These are phyloP conservation scores for Lepeophtheirus nordmannii DNA, from an alignment of 2,888 invertebrate species.

Conservation along the genomic window DNA sequence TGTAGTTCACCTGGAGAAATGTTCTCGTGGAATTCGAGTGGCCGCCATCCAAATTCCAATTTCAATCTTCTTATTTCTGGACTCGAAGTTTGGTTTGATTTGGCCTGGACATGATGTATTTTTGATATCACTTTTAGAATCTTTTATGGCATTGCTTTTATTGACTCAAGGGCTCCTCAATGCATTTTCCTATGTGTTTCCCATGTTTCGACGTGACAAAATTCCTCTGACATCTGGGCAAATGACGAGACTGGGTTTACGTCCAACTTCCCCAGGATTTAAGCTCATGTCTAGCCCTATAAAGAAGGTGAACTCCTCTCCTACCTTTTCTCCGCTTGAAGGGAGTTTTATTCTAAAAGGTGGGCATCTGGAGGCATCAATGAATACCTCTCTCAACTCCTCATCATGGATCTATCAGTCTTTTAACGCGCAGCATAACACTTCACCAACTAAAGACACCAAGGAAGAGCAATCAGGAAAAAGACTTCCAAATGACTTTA, in stretches of 20 bases:
- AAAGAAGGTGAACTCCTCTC: not conserved
- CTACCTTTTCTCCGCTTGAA: not conserved
- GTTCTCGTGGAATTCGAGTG: not conserved
- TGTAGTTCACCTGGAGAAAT: not conserved
- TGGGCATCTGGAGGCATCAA: not conserved
- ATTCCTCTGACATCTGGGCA: not conserved
- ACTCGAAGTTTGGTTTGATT: not conserved
- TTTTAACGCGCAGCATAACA: not conserved
- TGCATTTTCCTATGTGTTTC: not conserved
- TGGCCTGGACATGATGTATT: not conserved
- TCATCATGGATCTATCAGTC: constrained; percentile 18
- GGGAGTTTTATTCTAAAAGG: constrained; percentile 12
- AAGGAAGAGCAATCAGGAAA: not conserved
- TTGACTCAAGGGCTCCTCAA: not conserved
- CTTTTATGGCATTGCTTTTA: not conserved
- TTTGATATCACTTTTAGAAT: not conserved
- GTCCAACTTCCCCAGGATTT: not conserved
- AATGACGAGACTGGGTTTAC: not conserved
- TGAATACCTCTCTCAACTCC: constrained; percentile 5
- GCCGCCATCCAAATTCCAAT: not conserved
- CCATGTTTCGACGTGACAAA: not conserved
- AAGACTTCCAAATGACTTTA: not conserved
- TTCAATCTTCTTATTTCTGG: not conserved
- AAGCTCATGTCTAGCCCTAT: not conserved
- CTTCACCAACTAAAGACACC: not conserved